A percentile compares a stretch with the other conserved stretches of the same genome.
Conservation (phyloP, 2,113 vertebrate genomes). For the Scopus umbretta region DNA sequence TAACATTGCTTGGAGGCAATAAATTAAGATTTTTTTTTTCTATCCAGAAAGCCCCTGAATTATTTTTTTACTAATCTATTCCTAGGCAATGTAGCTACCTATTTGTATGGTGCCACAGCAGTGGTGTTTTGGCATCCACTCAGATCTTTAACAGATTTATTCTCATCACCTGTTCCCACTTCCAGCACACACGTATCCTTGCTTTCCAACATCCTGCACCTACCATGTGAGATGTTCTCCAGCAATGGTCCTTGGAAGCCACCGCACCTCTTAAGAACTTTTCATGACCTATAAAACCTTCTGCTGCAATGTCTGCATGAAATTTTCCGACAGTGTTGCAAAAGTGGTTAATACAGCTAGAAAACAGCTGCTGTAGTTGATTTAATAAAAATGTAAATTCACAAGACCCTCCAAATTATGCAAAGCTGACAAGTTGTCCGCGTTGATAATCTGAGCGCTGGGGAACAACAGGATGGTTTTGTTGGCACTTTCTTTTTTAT, state of each 20-base stretch:
- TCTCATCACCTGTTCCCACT: background rate
- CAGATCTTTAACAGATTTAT: background rate
- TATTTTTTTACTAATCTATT: background rate
- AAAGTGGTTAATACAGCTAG: background rate
- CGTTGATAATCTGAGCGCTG: background rate
- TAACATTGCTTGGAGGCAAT: background rate
- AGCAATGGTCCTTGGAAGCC: background rate
- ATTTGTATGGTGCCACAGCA: background rate
- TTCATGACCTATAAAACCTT: background rate
- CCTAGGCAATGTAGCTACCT: background rate
- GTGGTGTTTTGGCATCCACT: background rate
- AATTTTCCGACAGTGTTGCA: background rate
- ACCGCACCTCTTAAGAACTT: background rate
- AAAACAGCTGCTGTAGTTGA: background rate
- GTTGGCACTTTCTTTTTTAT: background rate
- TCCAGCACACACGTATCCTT: background rate
- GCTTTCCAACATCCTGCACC: background rate
- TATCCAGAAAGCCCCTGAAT: background rate
- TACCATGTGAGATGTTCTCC: background rate
- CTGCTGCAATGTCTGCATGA: background rate
- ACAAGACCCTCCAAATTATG: constrained; percentile 21
- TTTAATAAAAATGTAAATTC: constrained; percentile 47
- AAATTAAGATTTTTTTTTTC: background rate
- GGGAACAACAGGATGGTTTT: background rate
- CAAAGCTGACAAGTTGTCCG: constrained; percentile 6